These are phyloP conservation scores for Bovichtus diacanthus DNA, from an alignment of 2,797 vertebrate species.

Conservation along the genomic window DNA sequence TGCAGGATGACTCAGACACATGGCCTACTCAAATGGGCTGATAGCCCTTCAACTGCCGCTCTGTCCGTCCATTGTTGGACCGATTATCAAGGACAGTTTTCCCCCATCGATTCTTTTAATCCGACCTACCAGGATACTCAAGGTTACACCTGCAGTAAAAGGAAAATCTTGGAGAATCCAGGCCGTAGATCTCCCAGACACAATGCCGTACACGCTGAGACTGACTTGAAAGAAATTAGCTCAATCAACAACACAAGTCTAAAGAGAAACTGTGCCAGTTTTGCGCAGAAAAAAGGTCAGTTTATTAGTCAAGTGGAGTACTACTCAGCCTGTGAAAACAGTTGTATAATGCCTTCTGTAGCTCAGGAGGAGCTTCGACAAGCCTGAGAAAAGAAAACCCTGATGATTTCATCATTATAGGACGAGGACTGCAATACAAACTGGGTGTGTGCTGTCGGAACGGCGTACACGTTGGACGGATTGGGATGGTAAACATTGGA, in stretches of 20 bases:
- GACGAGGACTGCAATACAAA: background rate
- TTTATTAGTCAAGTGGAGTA: background rate
- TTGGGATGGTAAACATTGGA: background rate
- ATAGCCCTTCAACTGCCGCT: constrained; percentile 24
- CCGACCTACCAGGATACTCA: too few species aligned
- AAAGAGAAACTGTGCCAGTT: background rate
- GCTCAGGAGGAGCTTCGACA: background rate
- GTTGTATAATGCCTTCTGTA: background rate
- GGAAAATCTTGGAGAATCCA: background rate
- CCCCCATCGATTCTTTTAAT: constrained; percentile 5
- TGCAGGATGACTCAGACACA: constrained; percentile 46
- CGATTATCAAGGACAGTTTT: background rate
- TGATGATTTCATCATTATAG: background rate
- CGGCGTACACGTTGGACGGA: background rate
- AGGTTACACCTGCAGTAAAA: constrained; percentile 3
- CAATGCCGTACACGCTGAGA: background rate
- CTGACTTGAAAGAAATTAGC: constrained; percentile 4
- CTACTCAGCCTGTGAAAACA: background rate
- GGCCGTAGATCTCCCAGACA: background rate
- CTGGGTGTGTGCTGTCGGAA: background rate
- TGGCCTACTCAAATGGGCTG: constrained; percentile 41
- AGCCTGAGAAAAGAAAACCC: background rate
- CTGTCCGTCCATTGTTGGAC: constrained; percentile 16
- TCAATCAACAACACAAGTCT: background rate
- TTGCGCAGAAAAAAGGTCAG: constrained; percentile 9